Base-by-base conservation (phyloP, 2,888 invertebrate species). In the Physocephala rufipes region DNA sequence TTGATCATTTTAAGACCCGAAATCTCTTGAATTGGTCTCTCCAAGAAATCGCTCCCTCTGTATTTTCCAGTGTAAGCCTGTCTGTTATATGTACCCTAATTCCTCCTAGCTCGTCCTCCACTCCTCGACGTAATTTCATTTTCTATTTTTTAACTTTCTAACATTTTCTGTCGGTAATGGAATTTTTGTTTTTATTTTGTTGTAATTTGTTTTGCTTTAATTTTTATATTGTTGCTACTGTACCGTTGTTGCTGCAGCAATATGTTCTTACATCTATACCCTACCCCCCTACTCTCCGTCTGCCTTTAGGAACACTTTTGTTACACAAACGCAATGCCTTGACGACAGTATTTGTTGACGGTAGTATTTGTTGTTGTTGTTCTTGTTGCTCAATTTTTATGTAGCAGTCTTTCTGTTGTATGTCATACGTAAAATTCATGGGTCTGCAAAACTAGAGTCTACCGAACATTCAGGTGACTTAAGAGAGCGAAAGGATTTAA, bases 271-370 rank as follows among this genome's bases (percentile, higher is more conserved):
- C 53, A 21, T 30, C 21, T 36, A 4, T 9, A 7, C 36, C 36
- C 36, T 9, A 4, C 36, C 36, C 5, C 36, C 36, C 36, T 36
- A 36, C 36, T 7, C 4, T 9, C 36, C 36, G 4, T 36, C 9
- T 36, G 19, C 16, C 4, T 2, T 28, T 49, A n/a, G n/a, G n/a
- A n/a, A 26, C 16, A 36, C 61, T 19, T 64, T 19, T n/a, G 51
- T 30, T 51, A 65, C 49, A 65, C 51, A 51, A 51, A 65, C 51
- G n/a, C 49, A 65, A 65, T 65, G 12, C 19, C 13, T 51, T 30
- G 30, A 7, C 43, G 21, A 55, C 16, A 55, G 16, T 55, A 13
- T 2, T 55, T 55, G 21, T 55, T 2, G n/a, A n/a, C n/a, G n/a
- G n/a, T n/a, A 3, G 26, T 55, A 55, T 9, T 26, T 26, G 7